Evolutionary conservation across 2,888 invertebrate genomes (phyloP).

Genomic region (Microctonus hyperodae): DNA sequence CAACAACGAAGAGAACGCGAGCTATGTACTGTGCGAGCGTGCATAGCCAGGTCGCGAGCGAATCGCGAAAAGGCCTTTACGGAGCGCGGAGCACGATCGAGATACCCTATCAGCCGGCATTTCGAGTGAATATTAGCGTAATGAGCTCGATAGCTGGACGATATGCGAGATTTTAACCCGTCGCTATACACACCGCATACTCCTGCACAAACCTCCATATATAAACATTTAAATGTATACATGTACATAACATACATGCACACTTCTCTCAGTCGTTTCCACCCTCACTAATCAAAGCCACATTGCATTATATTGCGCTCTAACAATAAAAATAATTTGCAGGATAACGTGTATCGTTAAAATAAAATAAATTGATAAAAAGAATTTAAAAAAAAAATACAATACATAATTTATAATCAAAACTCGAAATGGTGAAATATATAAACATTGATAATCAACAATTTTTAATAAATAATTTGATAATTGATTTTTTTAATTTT

Average conservation of each 20-base stretch:
- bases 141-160: constrained; percentile 59
- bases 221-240: neutral
- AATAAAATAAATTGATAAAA: neutral
- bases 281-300: constrained; percentile 1
- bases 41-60: constrained; percentile 35
- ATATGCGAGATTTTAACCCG: constrained; percentile 55
- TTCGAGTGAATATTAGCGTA: constrained; percentile 62
- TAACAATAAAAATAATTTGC: neutral
- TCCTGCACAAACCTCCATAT: constrained; percentile 13
- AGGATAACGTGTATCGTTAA: neutral
- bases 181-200: constrained; percentile 45
- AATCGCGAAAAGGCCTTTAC: constrained; percentile 55
- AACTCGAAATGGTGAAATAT: no score
- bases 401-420: no score
- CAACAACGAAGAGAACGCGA: constrained; percentile 19
- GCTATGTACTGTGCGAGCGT: constrained; percentile 20
- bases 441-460: no score
- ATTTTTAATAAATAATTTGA: no score
- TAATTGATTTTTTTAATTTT: no score
- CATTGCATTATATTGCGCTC: neutral
- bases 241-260: neutral
- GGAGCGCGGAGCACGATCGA: constrained; percentile 58
- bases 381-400: neutral
- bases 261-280: constrained; percentile 15
- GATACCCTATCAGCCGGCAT: constrained; percentile 57